Base-by-base conservation (phyloP, 2,888 invertebrate species). In the Chrysolina haemoptera region DNA sequence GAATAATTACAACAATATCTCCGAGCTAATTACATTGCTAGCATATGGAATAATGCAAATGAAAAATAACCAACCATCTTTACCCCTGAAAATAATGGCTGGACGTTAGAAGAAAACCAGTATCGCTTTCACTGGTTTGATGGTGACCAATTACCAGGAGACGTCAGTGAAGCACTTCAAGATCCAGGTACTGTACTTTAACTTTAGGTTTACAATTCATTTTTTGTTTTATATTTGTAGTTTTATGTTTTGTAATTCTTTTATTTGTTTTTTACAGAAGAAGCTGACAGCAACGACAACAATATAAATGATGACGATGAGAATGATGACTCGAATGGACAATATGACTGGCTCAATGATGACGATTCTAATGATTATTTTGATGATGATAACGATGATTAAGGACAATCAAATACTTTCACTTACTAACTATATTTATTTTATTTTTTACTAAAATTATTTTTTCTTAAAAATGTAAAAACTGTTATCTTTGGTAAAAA, bases 31-130 rank as follows among this genome's bases (percentile, higher is more conserved):
- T 74, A 76, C 66, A 74, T 78, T 63, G 20, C 75, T 40, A 70
- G 68, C 20, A 71, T 77, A 35, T 79, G 77, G 75, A 78, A 76
- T 50, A 70, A 75, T 77, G 76, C 74, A 43, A 46, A 76, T 59
- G 12, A 50, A 50, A 76, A 74, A 74, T 50, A 73, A 68, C 73
- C 76, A 63, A 71, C 59, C 20, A 75, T 70, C 67, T 75, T 75
- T 20, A 63, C 18, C n/a, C 63, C 43, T 41, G 63, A 63, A 18
- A 16, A 63, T 12, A 63, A 63, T 16, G 41, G 4, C 1, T 41
- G 41, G 63, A 40, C 4, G 12, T 41, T 63, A 9, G 63, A 41
- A 63, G 63, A 63, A 16, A 63, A 63, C 63, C 18, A 41, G 41
- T 63, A 63, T 63, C 41, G 40, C 9, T 41, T 63, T 43, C 10